A percentile compares a stretch with the other conserved stretches of the same genome.
These are phyloP conservation scores for Lota lota DNA, from an alignment of 2,113 vertebrate species.

Conservation along the genomic window DNA sequence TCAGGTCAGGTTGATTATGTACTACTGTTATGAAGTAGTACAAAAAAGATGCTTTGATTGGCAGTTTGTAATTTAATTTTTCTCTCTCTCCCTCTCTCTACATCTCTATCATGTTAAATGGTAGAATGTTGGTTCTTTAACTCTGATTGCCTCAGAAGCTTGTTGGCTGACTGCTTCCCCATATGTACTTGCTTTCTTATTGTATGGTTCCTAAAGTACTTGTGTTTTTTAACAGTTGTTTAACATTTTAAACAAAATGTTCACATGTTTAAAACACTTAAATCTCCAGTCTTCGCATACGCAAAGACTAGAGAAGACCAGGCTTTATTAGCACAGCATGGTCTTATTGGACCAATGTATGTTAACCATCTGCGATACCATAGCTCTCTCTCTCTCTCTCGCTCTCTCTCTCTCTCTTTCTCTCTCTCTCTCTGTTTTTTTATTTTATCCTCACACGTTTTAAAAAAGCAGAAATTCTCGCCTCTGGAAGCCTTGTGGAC, in stretches of 20 bases:
- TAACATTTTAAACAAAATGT: no score
- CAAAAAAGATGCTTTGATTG: conserved; percentile 71
- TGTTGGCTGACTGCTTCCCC: conserved; percentile 66
- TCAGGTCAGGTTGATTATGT: conserved; percentile 65
- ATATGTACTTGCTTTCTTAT: conserved; percentile 38
- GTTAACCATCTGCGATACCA: conserved; percentile 44
- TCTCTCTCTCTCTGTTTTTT: background rate
- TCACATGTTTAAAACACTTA: no score
- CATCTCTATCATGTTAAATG: conserved; percentile 67
- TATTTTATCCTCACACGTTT: conserved; percentile 66
- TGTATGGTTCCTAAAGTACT: conserved; percentile 28
- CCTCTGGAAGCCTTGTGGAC: conserved; percentile 61
- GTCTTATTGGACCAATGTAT: conserved; percentile 23
- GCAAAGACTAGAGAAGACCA: no score
- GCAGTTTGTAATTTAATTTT: conserved; percentile 38
- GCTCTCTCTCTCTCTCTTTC: background rate
- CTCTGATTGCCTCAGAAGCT: conserved; percentile 69
- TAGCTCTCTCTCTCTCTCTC: conserved; percentile 6
- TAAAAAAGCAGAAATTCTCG: conserved; percentile 70
- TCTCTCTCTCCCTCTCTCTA: conserved; percentile 20
- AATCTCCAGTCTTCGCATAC: no score
- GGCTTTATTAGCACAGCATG: no score
- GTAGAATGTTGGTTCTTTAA: conserved; percentile 74
- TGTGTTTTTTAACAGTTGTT: no score
- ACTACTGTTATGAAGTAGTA: conserved; percentile 43